phyloP scores from a whole-genome alignment of 2,888 invertebrate genomes.

The Dusona sp. region DNA sequence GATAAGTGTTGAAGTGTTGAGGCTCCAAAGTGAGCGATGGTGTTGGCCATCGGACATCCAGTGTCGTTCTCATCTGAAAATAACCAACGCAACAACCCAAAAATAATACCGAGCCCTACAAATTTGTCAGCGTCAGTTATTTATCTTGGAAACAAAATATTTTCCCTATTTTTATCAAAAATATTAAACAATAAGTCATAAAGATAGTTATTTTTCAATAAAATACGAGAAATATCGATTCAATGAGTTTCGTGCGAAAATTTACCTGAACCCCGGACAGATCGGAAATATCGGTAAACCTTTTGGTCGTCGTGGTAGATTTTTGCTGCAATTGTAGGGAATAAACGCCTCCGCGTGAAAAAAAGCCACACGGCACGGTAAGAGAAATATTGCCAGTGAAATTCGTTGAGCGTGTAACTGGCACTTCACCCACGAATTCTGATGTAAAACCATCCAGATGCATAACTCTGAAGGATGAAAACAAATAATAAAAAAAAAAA shows the following conservation, averaged over 20 bases:
- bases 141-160: neutral
- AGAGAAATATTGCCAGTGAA: constrained; percentile 79
- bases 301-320: constrained; percentile 75
- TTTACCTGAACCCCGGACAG: constrained; percentile 76
- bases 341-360: constrained; percentile 90
- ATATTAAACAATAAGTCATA: neutral
- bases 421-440: constrained; percentile 81
- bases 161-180: no score
- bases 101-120: neutral
- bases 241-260: neutral
- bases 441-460: constrained; percentile 85
- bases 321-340: constrained; percentile 85
- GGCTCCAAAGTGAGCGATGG: constrained; percentile 91
- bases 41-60: constrained; percentile 94
- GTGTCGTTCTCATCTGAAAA: constrained; percentile 82
- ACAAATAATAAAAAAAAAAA: no score
- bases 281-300: constrained; percentile 75
- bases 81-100: neutral
- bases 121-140: neutral
- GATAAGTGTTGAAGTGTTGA: constrained; percentile 92
- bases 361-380: constrained; percentile 90
- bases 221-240: neutral
- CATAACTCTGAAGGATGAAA: constrained; percentile 82
- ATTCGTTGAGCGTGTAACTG: constrained; percentile 74
- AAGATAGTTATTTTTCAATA: neutral